Evolutionary conservation across 2,797 vertebrate species (phyloP), one percentile per base, ranked within the genome.

Genomic region (Rhinophrynus dorsalis): DNA sequence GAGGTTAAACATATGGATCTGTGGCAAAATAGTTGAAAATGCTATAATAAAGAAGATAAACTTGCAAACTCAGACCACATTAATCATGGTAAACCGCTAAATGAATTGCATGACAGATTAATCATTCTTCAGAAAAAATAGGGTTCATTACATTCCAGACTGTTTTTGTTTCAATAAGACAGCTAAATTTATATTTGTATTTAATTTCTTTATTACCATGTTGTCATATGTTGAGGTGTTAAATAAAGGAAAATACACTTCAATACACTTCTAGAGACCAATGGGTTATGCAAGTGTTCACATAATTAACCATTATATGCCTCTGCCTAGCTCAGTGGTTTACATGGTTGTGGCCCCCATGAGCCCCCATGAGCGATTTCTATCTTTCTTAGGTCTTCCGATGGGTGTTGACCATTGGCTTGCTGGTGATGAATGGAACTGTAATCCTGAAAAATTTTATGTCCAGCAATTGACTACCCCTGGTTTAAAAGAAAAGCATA

Each of bases 51-150:
- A 61, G 58, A 56, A 74, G 35, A 75, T 61, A 78, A 76, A 74
- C 75, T 24, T 23, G 74, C 51, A 45, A 9, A 1, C 27, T 12
- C 13, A 38, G 15, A 17, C 13, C 45, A 9, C 65, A 59, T 79
- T 74, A 79, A 78, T 76, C 55, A 75, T 33, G 17, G 13, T 51
- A 68, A 79, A 74, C 21, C 20, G 51, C 27, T 70, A 73, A 64
- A 69, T 69, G 18, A 81, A 73, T 66, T 73, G 20, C 23, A 44
- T 37, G 35, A 65, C 21, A 78, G 42, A 15, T 50, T 58, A 78
- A 61, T 58, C 35, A n/a, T 67, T 77, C 67, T 32, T 76, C 54
- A 64, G 21, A 73, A 58, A 77, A 32, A 5, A 45, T 38, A 30
- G 20, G 66, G 21, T 15, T 74, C 68, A 59, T 45, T 68, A 59